These are phyloP conservation scores for Spatulosminthurus flaviceps DNA, from an alignment of 2,888 invertebrate genomes.

Conservation along the genomic window DNA sequence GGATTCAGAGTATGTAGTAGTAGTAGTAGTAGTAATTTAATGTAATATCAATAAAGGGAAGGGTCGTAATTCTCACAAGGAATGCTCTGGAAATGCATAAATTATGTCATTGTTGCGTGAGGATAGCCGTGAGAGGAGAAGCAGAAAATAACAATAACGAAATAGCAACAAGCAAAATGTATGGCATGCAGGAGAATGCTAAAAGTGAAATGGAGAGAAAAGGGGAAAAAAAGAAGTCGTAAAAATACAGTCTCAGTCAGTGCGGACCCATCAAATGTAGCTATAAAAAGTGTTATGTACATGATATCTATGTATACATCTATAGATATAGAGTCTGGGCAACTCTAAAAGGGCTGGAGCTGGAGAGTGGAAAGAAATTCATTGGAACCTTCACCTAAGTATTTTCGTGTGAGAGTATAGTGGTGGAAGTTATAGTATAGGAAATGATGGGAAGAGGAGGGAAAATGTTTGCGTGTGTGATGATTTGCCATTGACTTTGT, in stretches of 20 bases:
- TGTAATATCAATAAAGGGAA: not conserved
- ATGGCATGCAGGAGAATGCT: not conserved
- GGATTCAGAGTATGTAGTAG: too few relatives aligned
- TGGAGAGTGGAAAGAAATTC: too few relatives aligned
- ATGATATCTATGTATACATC: too few relatives aligned
- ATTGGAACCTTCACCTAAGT: too few relatives aligned
- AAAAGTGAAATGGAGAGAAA: not conserved
- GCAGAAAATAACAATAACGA: not conserved
- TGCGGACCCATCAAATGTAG: not conserved
- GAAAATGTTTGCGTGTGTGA: conserved; percentile 18
- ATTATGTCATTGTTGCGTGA: conserved; percentile 22
- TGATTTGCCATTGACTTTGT: conserved; percentile 21
- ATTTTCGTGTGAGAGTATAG: too few relatives aligned
- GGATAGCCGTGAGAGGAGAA: not conserved
- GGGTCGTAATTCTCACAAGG: not conserved
- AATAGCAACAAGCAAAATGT: conserved; percentile 1
- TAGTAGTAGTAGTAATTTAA: not conserved
- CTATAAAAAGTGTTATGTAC: too few relatives aligned
- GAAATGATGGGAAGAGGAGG: conserved; percentile 1
- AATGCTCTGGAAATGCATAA: not conserved
- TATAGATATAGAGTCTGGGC: too few relatives aligned
- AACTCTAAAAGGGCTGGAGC: too few relatives aligned
- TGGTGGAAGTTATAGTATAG: too few relatives aligned
- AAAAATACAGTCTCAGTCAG: not conserved
- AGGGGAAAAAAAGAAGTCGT: not conserved